phyloP scores from a whole-genome alignment of 2,113 vertebrate species.

The Silurus asotus region DNA sequence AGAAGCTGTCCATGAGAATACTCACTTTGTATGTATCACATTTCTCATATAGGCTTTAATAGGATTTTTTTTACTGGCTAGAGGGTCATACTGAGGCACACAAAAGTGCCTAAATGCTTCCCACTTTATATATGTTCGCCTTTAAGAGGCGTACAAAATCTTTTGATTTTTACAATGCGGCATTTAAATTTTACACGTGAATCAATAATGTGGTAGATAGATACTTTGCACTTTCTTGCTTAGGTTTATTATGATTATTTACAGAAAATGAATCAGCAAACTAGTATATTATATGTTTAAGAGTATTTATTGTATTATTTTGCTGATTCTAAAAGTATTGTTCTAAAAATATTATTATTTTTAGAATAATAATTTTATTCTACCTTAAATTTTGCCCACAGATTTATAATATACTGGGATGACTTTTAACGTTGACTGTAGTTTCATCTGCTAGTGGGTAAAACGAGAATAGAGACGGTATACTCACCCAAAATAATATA shows the following conservation, averaged over 20 bases:
- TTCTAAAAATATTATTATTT: no score
- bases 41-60: neutral
- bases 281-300: neutral
- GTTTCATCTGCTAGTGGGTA: neutral
- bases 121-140: neutral
- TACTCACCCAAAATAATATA: conserved; percentile 78
- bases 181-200: neutral
- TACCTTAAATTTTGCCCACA: no score
- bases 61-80: neutral
- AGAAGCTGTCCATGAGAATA: neutral
- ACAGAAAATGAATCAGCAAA: no score
- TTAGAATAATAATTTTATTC: no score
- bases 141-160: neutral
- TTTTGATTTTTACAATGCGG: neutral
- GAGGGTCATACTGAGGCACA: neutral
- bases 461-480: neutral
- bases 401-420: no score
- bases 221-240: neutral
- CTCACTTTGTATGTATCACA: neutral
- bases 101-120: neutral
- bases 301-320: neutral
- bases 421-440: neutral
- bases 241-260: no score
- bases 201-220: neutral
- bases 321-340: no score